Base-by-base conservation (phyloP, 1,140 invertebrate genomes). In the Cotesia typhae region DNA sequence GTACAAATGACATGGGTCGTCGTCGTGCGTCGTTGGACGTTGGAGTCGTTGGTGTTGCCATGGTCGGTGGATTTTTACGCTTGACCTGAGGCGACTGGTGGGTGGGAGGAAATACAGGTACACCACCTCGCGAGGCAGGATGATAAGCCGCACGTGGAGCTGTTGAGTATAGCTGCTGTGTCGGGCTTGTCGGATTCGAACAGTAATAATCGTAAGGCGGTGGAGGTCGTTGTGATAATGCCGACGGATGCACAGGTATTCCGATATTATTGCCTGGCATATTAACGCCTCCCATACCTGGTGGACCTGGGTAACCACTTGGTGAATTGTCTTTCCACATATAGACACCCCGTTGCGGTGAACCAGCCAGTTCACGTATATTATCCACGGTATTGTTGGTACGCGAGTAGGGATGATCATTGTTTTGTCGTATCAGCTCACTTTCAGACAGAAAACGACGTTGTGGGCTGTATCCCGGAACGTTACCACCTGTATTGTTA, bases 1-100 rank as follows among this genome's bases (percentile, higher is more conserved):
- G 91, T 28, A 97, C 94, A 87, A 98, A 97, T 47, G 95, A 96
- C 89, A 97, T 95, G 1, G 96, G 96, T 60, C 96, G 89, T 55
- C 89, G 88, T 72, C 89, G 81, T 28, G 84, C 85, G 74, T 89
- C 86, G 4, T 80, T 73, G 9, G 83, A 80, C 1, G 87, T 87
- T 3, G 88, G 84, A 1, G 84, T 83, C 4, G 85, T 86, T 4
- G 86, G 86, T 17, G 85, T 87, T 7, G 79, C 81, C 84, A 87
- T 85, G 2, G 83, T 82, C 17, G 83, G 47, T 9, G 86, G 41
- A 10, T 47, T 71, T 85, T 90, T 84, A n/a, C 90, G 88, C 76
- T 92, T 92, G 55, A 89, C 89, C 78, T 91, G 92, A 2, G 90
- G 92, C 76, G 90, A 92, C 68, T 47, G 85, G 76, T 84, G 86